Percentiles rank a stretch among this genome's conserved stretches.
Conservation (phyloP, 2,888 invertebrate species). For the Xestoiulus laeticollis region DNA sequence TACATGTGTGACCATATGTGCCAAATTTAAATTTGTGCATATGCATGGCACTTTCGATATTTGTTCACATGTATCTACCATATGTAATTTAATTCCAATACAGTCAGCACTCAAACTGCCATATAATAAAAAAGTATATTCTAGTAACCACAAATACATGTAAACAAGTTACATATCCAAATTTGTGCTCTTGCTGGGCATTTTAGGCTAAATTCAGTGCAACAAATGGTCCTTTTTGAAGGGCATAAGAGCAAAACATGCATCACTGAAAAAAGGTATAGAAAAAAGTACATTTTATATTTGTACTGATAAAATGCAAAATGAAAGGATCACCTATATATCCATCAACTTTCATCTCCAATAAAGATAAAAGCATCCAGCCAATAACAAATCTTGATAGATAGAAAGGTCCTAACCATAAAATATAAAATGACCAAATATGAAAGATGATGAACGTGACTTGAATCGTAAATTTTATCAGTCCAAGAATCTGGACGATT, state of each 20-base stretch:
- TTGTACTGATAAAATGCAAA: not conserved
- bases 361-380: conserved; percentile 17
- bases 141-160: too few relatives aligned
- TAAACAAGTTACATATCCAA: too few relatives aligned
- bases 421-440: not conserved
- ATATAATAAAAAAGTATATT: too few relatives aligned
- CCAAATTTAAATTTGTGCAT: too few relatives aligned
- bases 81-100: too few relatives aligned
- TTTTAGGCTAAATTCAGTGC: not conserved
- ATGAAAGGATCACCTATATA: not conserved
- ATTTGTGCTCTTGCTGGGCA: too few relatives aligned
- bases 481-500: not conserved
- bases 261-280: not conserved
- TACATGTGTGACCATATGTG: too few relatives aligned
- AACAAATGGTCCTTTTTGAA: not conserved
- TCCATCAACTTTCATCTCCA: not conserved
- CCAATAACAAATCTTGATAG: not conserved
- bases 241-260: not conserved
- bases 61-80: too few relatives aligned
- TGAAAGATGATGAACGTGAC: not conserved
- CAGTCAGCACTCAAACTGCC: too few relatives aligned
- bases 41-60: too few relatives aligned
- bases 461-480: not conserved
- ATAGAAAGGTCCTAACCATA: not conserved
- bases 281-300: not conserved